Evolutionary conservation across 2,888 invertebrate species (phyloP), one percentile per base, ranked within the genome.

Genomic region (Psylliodes chrysocephalus): DNA sequence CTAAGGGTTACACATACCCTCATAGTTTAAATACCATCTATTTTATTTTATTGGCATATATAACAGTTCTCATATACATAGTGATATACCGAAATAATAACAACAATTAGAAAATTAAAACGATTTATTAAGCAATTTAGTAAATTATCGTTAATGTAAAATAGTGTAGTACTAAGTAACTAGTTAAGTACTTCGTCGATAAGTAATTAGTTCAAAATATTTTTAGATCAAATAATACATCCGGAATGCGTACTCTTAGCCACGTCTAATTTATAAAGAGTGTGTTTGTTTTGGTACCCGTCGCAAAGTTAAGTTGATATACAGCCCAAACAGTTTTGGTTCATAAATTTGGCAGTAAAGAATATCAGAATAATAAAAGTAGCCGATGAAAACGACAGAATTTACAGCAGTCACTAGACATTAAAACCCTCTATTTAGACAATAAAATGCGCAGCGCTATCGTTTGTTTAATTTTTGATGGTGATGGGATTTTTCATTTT

Each of bases 331-430:
- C 55, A 53, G 63, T 63, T 68, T 63, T 55, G 67, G 61, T 64
- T 61, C 65, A 66, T 66, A 68, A 68, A 68, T 63, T 66, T 52
- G 65, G 55, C 60, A 68, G 57, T 68, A 66, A 68, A 63, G 59
- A 67, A 67, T 64, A 67, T 64, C 51, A 60, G 28, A 64, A 61
- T 64, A 61, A 59, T 67, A 68, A 68, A 66, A 66, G 63, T 66
- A 61, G 65, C 57, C 60, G 68, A 66, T 68, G 68, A 68, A 68
- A 68, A 65, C 65, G 52, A 53, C 56, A 63, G 63, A 54, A 63
- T 68, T 66, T 63, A 68, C 60, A 63, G 46, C 67, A 33, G 46
- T 38, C 35, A 63, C 55, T 42, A 54, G 55, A 63, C 63, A 66
- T 60, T 63, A 66, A 66, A 63, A 60, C 56, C 51, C 46, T 55